Percentiles rank a stretch among this genome's conserved stretches.
phyloP scores from a whole-genome alignment of 2,113 vertebrate species.

The Seriola quinqueradiata region DNA sequence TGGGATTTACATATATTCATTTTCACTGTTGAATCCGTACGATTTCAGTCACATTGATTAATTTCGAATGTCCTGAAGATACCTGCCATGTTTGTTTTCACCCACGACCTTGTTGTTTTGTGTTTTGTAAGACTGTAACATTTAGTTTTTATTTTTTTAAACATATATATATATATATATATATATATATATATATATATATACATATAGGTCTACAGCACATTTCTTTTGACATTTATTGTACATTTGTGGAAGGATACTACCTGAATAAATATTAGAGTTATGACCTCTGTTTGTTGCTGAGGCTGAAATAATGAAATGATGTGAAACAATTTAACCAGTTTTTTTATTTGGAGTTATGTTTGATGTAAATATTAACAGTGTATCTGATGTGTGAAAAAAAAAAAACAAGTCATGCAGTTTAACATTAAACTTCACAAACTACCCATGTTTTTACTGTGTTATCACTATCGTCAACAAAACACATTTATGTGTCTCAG shows the following conservation, averaged over 20 bases:
- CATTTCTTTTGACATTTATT: conserved; percentile 64
- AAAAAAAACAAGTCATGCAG: conserved; percentile 73
- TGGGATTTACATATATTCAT: conserved; percentile 41
- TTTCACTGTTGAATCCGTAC: conserved; percentile 24
- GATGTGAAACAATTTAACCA: conserved; percentile 65
- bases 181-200: conserved; percentile 41
- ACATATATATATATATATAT: conserved; percentile 47
- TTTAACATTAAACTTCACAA: conserved; percentile 86
- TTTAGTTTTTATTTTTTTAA: conserved; percentile 72
- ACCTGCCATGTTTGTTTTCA: conserved; percentile 61
- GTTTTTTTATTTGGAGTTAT: conserved; percentile 65
- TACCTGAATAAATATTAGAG: conserved; percentile 50
- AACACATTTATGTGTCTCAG: too few species aligned
- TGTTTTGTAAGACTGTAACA: conserved; percentile 69
- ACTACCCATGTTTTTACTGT: conserved; percentile 45
- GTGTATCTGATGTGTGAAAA: conserved; percentile 79
- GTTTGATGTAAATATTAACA: conserved; percentile 82
- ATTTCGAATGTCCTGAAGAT: conserved; percentile 61
- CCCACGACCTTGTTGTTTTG: conserved; percentile 62
- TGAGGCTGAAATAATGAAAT: conserved; percentile 54
- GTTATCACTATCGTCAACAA: background rate
- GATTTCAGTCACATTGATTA: conserved; percentile 56
- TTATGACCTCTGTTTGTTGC: conserved; percentile 60
- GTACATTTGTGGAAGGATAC: conserved; percentile 69
- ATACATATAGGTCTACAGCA: conserved; percentile 32